These are phyloP conservation scores for Campylorhamphus procurvoides DNA, from an alignment of 2,113 vertebrate genomes.

Conservation along the genomic window DNA sequence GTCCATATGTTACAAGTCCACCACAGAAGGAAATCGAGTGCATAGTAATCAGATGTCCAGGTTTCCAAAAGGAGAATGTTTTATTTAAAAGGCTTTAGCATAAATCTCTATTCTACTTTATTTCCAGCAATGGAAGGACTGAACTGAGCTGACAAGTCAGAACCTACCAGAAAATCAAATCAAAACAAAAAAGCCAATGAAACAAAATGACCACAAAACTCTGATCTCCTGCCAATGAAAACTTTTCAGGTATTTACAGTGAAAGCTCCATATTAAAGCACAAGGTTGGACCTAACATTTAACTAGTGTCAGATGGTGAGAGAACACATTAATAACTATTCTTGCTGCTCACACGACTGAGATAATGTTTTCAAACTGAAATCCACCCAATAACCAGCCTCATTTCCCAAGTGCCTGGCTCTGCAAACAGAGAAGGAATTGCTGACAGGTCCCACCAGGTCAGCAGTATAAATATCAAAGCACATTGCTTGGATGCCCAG, in stretches of 20 bases:
- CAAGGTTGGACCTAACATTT: not conserved
- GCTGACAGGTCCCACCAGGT: not conserved
- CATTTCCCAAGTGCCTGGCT: not conserved
- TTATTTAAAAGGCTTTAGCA: not conserved
- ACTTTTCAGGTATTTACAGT: not conserved
- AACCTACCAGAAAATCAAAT: not conserved
- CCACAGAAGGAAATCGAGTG: not conserved
- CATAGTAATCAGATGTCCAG: not conserved
- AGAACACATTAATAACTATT: not conserved
- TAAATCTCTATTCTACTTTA: not conserved
- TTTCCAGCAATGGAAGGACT: not conserved
- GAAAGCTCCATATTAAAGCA: not conserved
- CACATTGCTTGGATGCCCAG: not conserved
- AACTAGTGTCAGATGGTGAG: not conserved
- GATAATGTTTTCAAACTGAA: not conserved
- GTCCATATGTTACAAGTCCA: not conserved
- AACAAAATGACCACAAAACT: not conserved
- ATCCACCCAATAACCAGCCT: not conserved
- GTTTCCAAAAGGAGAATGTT: not conserved
- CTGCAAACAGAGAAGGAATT: not conserved
- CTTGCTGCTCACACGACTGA: not conserved
- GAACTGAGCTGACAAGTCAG: conserved; percentile 10
- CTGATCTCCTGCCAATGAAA: not conserved
- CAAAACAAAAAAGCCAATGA: not conserved
- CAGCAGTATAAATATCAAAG: not conserved